Conservation (phyloP, 2,888 invertebrate species). For the Stenchaetothrips biformis region DNA sequence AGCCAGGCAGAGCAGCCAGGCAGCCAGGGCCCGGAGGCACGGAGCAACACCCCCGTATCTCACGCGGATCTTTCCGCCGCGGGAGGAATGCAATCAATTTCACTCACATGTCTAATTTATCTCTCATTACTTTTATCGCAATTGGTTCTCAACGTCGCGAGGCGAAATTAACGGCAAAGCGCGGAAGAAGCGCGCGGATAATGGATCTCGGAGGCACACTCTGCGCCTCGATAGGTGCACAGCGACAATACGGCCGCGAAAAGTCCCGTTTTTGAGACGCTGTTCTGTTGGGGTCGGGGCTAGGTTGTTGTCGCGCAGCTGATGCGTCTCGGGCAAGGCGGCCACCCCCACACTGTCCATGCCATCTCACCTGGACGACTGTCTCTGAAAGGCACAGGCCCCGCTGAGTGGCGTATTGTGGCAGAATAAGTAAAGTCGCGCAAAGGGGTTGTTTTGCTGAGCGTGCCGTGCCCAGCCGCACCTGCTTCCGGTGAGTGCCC, state of each 20-base stretch:
- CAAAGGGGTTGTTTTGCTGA: conserved; percentile 18
- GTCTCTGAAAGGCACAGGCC: background rate
- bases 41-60: background rate
- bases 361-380: no score
- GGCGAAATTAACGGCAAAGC: background rate
- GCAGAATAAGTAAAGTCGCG: background rate
- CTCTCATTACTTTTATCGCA: conserved; percentile 22
- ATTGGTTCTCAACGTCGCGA: conserved; percentile 9
- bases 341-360: no score
- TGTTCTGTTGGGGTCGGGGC: no score
- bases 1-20: no score
- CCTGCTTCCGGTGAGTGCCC: conserved; percentile 14
- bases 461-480: background rate
- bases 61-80: conserved; percentile 11
- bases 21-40: background rate
- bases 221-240: no score
- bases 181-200: background rate
- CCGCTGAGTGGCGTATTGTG: background rate
- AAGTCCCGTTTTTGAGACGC: no score
- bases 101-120: conserved; percentile 23
- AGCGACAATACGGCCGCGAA: no score
- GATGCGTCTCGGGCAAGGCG: no score
- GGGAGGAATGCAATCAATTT: conserved; percentile 19
- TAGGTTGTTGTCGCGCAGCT: no score
- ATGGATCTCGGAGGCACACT: no score